phyloP scores from a whole-genome alignment of 2,888 invertebrate species.

The Aphidius colemani region DNA sequence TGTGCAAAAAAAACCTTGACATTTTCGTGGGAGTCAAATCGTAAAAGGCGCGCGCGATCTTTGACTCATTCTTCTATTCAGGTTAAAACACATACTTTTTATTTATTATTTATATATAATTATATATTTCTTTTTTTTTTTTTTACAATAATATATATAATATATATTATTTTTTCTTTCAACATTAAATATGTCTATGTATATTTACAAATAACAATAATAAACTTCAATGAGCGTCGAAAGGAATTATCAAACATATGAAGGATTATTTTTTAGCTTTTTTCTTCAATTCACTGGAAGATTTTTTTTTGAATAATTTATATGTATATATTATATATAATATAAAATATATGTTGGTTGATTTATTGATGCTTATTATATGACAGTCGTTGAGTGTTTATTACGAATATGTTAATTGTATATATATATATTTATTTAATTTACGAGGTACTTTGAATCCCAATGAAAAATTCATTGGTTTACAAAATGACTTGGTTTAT shows the following conservation, averaged over 20 bases:
- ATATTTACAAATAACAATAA: not conserved
- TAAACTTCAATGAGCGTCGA: too few species aligned
- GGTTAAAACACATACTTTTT: conserved; percentile 9
- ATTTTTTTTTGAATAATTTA: too few species aligned
- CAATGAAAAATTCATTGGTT: conserved; percentile 52
- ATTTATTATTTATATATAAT: conserved; percentile 15
- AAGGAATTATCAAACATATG: too few species aligned
- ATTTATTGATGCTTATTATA: conserved; percentile 39
- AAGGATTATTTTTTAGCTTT: too few species aligned
- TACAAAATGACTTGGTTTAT: conserved; percentile 18
- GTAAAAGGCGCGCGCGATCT: conserved; percentile 29
- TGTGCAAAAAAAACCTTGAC: conserved; percentile 37
- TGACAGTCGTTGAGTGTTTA: conserved; percentile 41
- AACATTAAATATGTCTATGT: conserved; percentile 1
- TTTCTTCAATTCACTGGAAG: too few species aligned
- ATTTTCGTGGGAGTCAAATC: conserved; percentile 38
- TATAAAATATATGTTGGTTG: too few species aligned
- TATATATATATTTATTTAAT: conserved; percentile 34
- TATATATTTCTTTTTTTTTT: not conserved
- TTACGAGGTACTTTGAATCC: conserved; percentile 52
- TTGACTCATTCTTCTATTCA: conserved; percentile 23
- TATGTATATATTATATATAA: too few species aligned
- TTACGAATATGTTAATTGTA: conserved; percentile 42
- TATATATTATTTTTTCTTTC: not conserved
- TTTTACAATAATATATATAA: not conserved